Base-by-base conservation (phyloP, 53 echinoderm and acorn worm species). In the Apostichopus leukothele region DNA sequence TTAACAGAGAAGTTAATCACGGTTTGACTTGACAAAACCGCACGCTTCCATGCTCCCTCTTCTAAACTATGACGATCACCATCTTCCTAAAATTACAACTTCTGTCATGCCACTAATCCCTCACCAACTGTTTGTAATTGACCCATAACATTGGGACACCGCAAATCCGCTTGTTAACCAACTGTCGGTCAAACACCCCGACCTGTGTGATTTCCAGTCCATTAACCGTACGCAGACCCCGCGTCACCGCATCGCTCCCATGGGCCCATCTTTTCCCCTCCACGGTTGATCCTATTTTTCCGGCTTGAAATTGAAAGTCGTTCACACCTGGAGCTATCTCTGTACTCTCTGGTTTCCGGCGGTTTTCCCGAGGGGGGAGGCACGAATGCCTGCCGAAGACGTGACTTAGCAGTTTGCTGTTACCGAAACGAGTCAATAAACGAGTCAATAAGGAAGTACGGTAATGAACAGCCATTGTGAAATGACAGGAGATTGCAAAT, bases 71-170 rank as follows among this genome's bases (percentile, higher is more conserved):
- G 13, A 27, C 52, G 60, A 84, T 59, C 20, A 27, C 23, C 84
- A 12, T 59, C 60, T 84, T 59, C 84, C 60, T 63, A 63, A 25
- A 57, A 60, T n/a, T 57, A 63, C 55, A 19, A 26, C 67, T 59
- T 84, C 84, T 84, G 57, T 84, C 84, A 84, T 59, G 84, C 22
- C 84, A 11, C 26, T 84, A 84, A 84, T 84, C 84, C 84, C 84
- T 84, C 61, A 84, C 84, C 84, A 84, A 84, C 84, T 84, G 84
- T 84, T 84, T 84, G 60, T 63, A 84, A 84, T 60, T 84, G 84
- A 84, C 84, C 84, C 84, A 84, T 84, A 84, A 84, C 84, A 84
- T 84, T 84, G 55, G 84, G 84, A 84, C 84, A 84, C 26, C 54
- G 83, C 83, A 83, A 83, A 55, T 83, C 83, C 83, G 83, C 23